Percentiles rank a stretch among this genome's conserved stretches.
These are phyloP conservation scores for Mastigias papua DNA, from an alignment of 30 jellyfish, hydroid and myxozoan species.

Conservation along the genomic window DNA sequence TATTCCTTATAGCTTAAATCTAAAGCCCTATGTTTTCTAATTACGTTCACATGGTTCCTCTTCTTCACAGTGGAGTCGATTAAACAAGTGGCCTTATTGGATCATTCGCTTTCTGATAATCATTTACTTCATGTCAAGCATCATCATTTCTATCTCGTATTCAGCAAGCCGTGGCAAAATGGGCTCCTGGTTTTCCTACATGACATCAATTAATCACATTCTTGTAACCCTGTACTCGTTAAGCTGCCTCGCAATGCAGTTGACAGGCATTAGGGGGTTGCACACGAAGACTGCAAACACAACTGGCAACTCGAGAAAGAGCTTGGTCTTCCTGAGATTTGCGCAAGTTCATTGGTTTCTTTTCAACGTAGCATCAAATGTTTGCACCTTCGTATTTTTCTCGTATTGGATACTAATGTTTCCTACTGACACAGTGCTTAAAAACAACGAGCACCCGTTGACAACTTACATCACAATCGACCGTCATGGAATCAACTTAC, in stretches of 20 bases:
- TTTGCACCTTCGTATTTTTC: constrained; percentile 58
- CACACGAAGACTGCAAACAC: constrained; percentile 6
- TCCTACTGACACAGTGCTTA: constrained; percentile 19
- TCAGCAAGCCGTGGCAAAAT: constrained; percentile 28
- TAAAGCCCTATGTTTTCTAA: not conserved
- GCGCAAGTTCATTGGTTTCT: constrained; percentile 71
- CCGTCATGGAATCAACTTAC: constrained; percentile 85
- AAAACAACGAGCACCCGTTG: not conserved
- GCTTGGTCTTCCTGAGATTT: constrained; percentile 1
- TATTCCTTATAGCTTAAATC: too few species aligned
- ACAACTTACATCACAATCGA: constrained; percentile 51
- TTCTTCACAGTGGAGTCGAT: constrained; percentile 45
- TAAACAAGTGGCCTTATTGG: constrained; percentile 39
- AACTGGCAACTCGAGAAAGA: not conserved
- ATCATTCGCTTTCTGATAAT: constrained; percentile 50
- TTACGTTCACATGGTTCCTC: not conserved
- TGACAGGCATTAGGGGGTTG: constrained; percentile 1
- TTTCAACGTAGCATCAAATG: constrained; percentile 61
- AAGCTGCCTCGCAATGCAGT: constrained; percentile 41
- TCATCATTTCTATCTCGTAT: constrained; percentile 19
- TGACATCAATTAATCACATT: constrained; percentile 75
- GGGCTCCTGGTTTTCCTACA: constrained; percentile 47
- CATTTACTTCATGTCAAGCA: constrained; percentile 38
- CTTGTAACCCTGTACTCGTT: constrained; percentile 49
- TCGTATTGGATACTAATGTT: constrained; percentile 72